phyloP scores from a whole-genome alignment of 2,888 invertebrate species.

The Metacarcinus magister region DNA sequence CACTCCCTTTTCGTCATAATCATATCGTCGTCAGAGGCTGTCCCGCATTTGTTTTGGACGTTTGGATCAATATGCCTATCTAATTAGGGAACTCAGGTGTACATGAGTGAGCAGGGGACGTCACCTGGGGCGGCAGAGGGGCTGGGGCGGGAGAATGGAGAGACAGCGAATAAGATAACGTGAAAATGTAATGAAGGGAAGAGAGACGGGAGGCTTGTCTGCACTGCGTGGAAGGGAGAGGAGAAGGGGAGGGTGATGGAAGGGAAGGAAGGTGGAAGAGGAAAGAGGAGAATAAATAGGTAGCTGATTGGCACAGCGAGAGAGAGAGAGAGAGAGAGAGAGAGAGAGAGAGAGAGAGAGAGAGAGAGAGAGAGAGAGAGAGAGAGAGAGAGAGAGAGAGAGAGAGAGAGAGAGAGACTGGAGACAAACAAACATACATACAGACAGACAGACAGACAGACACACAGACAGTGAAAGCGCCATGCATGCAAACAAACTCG shows the following conservation, averaged over 20 bases:
- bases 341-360: conserved; percentile 57
- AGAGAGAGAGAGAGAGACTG: conserved; percentile 61
- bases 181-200: conserved; percentile 33
- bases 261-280: neutral
- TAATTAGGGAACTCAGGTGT: conserved; percentile 44
- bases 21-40: neutral
- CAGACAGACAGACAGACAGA: neutral
- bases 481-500: neutral
- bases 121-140: neutral
- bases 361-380: conserved; percentile 67
- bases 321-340: neutral
- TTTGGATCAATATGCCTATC: conserved; percentile 33
- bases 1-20: neutral
- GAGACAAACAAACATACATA: conserved; percentile 6
- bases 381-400: conserved; percentile 43
- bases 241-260: neutral
- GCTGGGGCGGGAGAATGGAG: neutral
- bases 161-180: neutral
- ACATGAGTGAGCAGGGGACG: conserved; percentile 45
- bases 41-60: conserved; percentile 17
- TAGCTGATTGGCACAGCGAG: neutral
- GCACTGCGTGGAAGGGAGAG: neutral
- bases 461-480: neutral
- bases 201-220: neutral
- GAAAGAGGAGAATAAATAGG: neutral